Evolutionary conservation across 2,797 vertebrate species (phyloP), one percentile per base, ranked within the genome.

Genomic region (Malurus splendens): DNA sequence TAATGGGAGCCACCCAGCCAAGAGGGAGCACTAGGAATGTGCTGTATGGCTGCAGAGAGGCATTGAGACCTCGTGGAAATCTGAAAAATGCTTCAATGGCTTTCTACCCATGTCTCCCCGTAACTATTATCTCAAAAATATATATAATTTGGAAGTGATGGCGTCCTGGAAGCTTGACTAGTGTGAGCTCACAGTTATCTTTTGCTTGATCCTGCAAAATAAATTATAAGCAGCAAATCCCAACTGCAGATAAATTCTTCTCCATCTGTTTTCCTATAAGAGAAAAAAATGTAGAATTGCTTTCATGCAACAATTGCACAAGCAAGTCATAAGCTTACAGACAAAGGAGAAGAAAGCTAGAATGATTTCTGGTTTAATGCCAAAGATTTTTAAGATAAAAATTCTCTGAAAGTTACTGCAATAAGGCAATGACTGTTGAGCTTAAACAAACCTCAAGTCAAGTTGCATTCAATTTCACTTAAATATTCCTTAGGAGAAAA

Each of bases 401-500:
- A 90, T 93, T 90, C 92, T 90, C 76, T 90, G 86, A 93, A 96
- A 97, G 84, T 86, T 89, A 91, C 89, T 95, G 54, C 92, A 95
- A 90, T 94, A 96, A 96, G 94, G 92, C 92, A 90, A 95, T 93
- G 86, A 93, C 81, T 92, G 67, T 81, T 95, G 93, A 96, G 93
- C 86, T 93, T 95, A 95, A 96, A 95, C 92, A 95, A 93, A 92
- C 77, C 87, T 96, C 85, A 92, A 88, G 84, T 96, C 95, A 95
- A 96, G 87, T 96, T 97, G 91, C 96, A 96, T 93, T 96, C 91
- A 95, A 91, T 96, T 95, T 96, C 91, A 93, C 80, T 95, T 95
- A 93, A 96, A 95, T 97, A 95, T 96, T 97, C 95, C 93, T 93
- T 95, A 94, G 93, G 86, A 96, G 82, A 86, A 92, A 95, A 96